phyloP scores from a whole-genome alignment of 2,888 invertebrate species.

The Drosophila anomelani region DNA sequence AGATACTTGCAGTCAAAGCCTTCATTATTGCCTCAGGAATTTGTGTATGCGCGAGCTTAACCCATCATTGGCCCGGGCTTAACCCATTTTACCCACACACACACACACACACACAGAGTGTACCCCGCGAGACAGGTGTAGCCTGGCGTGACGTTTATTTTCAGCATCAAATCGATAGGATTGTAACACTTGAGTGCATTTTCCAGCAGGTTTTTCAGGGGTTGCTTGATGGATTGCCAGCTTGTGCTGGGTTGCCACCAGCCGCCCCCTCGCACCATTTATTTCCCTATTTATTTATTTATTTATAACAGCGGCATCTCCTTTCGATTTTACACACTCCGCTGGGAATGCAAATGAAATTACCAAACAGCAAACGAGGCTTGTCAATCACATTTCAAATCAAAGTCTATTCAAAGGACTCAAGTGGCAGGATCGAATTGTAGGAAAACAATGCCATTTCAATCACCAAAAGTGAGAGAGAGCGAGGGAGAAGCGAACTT shows the following conservation, averaged over 20 bases:
- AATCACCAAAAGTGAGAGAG: neutral
- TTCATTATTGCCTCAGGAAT: neutral
- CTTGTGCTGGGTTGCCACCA: neutral
- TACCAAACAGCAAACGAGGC: constrained; percentile 21
- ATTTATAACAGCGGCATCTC: constrained; percentile 13
- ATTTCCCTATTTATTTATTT: constrained; percentile 24
- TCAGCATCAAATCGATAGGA: constrained; percentile 72
- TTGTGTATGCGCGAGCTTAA: neutral
- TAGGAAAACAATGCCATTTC: neutral
- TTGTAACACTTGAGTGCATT: constrained; percentile 76
- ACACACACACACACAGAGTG: neutral
- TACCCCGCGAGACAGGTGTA: constrained; percentile 7
- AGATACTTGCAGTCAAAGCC: neutral
- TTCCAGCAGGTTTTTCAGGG: constrained; percentile 36
- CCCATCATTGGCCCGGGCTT: neutral
- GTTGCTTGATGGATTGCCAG: constrained; percentile 4
- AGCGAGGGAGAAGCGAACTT: neutral
- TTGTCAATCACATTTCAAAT: constrained; percentile 27
- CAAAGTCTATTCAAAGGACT: constrained; percentile 20
- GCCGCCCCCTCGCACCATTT: constrained; percentile 10
- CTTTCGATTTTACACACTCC: constrained; percentile 10
- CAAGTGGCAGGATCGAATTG: constrained; percentile 8
- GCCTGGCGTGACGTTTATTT: constrained; percentile 56
- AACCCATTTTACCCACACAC: constrained; percentile 3
- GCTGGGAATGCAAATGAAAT: constrained; percentile 26